Percentiles rank a stretch among this genome's conserved stretches.
These are phyloP conservation scores for Phyllopteryx taeniolatus DNA, from an alignment of 2,113 vertebrate species.

Conservation along the genomic window DNA sequence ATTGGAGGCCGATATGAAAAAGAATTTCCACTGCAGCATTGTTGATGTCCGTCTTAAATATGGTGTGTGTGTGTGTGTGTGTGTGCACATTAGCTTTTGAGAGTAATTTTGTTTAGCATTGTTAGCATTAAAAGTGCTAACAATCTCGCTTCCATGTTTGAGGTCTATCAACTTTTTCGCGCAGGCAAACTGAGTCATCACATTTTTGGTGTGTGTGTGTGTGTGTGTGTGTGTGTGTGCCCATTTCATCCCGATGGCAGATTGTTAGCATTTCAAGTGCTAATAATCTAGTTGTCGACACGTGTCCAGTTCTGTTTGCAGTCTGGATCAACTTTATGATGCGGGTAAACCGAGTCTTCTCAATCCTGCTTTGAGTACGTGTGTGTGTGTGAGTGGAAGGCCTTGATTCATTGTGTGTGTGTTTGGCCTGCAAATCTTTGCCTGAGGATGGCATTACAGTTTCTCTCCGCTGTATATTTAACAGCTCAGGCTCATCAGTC, in stretches of 20 bases:
- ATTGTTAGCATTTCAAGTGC: neutral
- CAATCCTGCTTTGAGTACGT: neutral
- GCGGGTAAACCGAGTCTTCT: neutral
- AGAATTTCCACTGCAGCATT: constrained; percentile 16
- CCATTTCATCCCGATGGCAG: no score
- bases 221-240: neutral
- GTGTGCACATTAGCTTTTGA: neutral
- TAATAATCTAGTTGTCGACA: neutral
- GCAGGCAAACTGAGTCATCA: neutral
- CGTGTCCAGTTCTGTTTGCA: no score
- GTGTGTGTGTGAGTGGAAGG: neutral
- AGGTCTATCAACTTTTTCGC: neutral
- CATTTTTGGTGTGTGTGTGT: neutral
- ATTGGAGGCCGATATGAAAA: constrained; percentile 21
- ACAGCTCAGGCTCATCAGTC: constrained; percentile 25
- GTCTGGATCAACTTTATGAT: neutral
- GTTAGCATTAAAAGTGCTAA: neutral
- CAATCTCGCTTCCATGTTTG: no score
- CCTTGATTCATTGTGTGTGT: neutral
- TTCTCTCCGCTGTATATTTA: constrained; percentile 7
- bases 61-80: neutral
- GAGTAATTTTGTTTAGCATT: neutral
- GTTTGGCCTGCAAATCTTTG: neutral
- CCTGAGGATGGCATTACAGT: constrained; percentile 6
- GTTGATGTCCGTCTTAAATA: constrained; percentile 16